phyloP scores from a whole-genome alignment of 2,113 vertebrate genomes.

The Vireo altiloquus region DNA sequence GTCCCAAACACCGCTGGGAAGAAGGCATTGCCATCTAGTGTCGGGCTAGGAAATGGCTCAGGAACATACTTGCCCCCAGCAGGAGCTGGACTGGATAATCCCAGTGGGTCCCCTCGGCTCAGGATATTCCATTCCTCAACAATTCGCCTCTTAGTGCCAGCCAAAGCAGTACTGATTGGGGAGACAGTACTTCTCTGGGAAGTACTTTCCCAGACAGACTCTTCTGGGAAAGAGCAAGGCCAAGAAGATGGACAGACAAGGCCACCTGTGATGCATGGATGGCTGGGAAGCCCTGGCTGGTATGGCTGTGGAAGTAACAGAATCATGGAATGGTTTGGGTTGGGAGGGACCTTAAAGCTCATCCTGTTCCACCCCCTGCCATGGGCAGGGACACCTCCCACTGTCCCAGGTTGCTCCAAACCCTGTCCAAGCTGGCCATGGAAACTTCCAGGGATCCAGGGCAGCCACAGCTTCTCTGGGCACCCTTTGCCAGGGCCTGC shows the following conservation, averaged over 20 bases:
- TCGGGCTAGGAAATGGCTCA: background rate
- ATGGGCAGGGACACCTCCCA: background rate
- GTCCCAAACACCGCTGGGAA: background rate
- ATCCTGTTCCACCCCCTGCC: background rate
- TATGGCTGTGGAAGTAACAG: background rate
- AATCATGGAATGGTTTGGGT: background rate
- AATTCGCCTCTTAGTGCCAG: background rate
- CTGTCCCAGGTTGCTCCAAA: rapidly evolving
- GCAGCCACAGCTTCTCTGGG: background rate
- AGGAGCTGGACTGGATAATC: background rate
- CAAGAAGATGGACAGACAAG: background rate
- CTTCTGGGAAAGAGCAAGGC: background rate
- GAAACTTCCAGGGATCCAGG: background rate
- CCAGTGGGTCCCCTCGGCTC: background rate
- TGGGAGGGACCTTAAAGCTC: background rate
- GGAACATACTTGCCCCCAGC: background rate
- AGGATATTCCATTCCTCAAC: background rate
- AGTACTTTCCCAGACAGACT: too few species aligned
- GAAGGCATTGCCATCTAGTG: conserved; percentile 54
- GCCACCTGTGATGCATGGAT: background rate
- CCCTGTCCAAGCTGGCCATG: background rate
- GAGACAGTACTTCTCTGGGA: rapidly evolving
- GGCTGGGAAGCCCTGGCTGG: background rate
- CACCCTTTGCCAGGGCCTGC: background rate
- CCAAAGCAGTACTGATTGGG: rapidly evolving